Evolutionary conservation across 1,140 invertebrate species (phyloP).

Genomic region (Bombus difficillimus): DNA sequence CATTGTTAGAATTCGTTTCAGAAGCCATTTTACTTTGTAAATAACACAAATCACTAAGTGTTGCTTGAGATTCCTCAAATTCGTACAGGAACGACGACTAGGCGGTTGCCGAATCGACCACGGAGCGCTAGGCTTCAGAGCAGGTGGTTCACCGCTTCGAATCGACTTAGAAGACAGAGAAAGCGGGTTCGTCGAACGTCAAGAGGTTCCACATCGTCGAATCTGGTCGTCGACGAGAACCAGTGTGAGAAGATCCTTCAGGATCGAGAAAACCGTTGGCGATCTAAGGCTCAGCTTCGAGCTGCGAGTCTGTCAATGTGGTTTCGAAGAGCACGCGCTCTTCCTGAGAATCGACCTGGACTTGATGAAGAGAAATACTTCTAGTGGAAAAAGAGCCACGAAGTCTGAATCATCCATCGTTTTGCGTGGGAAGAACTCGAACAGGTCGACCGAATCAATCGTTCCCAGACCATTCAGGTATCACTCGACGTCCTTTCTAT

Average conservation of each 20-base stretch:
- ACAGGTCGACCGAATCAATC: conserved; percentile 74
- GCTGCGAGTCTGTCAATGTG: conserved; percentile 81
- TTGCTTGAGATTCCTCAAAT: neutral
- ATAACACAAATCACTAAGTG: neutral
- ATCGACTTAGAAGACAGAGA: conserved; percentile 93
- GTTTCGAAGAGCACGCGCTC: conserved; percentile 70
- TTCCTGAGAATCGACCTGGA: conserved; percentile 70
- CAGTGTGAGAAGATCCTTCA: conserved; percentile 93
- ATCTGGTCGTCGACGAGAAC: conserved; percentile 93
- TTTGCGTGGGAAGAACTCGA: conserved; percentile 62
- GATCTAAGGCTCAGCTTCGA: conserved; percentile 92
- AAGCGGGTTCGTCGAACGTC: conserved; percentile 93
- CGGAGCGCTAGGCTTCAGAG: conserved; percentile 92
- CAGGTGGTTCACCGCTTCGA: conserved; percentile 93
- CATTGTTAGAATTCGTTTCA: no score
- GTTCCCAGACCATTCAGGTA: conserved; percentile 85
- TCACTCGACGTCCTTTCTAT: neutral
- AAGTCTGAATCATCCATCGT: conserved; percentile 65
- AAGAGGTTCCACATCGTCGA: conserved; percentile 96
- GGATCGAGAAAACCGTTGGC: conserved; percentile 82
- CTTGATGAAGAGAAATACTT: conserved; percentile 54
- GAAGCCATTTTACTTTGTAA: no score
- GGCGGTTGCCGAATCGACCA: conserved; percentile 93
- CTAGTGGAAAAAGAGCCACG: conserved; percentile 52
- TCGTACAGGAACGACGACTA: conserved; percentile 88